Evolutionary conservation across 2,888 invertebrate genomes (phyloP), one percentile per base, ranked within the genome.

Genomic region (Synergus japonicus): DNA sequence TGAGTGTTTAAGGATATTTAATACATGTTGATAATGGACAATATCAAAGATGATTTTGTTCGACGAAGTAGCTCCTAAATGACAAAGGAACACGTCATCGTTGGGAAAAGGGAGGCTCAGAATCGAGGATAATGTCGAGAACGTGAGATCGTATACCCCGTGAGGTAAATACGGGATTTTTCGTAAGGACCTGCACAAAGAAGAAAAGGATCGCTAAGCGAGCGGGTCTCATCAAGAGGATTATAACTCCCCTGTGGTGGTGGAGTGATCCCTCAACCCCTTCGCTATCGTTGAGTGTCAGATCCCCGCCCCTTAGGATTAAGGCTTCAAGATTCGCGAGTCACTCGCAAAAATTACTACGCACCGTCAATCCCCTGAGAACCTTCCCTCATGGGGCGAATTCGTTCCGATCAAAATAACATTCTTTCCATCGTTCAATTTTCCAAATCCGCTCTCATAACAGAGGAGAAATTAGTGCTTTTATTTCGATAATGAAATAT

Each of bases 321-420:
- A 86, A 83, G 81, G 83, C 81, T 78, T 86, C 83, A 78, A 84
- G 84, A 84, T 87, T 87, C 82, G 83, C 84, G 83, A 83, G 85
- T 85, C 85, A 83, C 78, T 82, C 78, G 83, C 80, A 82, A 86
- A 86, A 87, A 86, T 87, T 87, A 86, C 84, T 67, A 54, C 37
- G 58, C 81, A 87, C 83, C 84, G 85, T 82, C 79, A 83, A 85
- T 78, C 80, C 78, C 80, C 65, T 60, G 60, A 60, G 60, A 22
- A 4, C 60, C 10, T 60, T 60, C 60, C 12, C 60, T 22, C 22
- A 18, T 22, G 22, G 22, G 60, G 22, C 12, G 4, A 60, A 22
- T 60, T 60, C 10, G 22, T 18, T 22, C 18, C 22, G 60, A 60
- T 60, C 22, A 60, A 60, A 60, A 10, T 60, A 60, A 22, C 60